phyloP scores from a whole-genome alignment of 2,113 vertebrate species.

The Mohoua ochrocephala region DNA sequence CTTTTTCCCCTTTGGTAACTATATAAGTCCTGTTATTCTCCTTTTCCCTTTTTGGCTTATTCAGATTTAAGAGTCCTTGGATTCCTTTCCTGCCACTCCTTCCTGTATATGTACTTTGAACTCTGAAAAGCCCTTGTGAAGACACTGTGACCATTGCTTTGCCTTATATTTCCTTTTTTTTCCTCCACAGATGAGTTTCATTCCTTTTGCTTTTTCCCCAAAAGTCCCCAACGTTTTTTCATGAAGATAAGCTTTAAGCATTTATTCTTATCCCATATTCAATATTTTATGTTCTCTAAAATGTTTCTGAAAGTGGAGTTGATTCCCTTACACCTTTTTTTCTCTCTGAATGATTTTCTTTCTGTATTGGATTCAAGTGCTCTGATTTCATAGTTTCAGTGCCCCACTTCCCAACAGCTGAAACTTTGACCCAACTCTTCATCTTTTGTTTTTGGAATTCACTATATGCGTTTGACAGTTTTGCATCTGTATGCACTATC shows the following conservation, averaged over 20 bases:
- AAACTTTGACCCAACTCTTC: neutral
- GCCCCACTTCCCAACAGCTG: neutral
- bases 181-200: neutral
- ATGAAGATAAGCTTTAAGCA: neutral
- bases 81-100: constrained; percentile 32
- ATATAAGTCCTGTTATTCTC: neutral
- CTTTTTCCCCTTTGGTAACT: neutral
- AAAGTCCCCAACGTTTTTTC: neutral
- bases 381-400: neutral
- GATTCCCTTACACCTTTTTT: neutral
- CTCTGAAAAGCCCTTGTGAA: constrained; percentile 4
- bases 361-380: neutral
- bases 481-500: neutral
- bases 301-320: neutral
- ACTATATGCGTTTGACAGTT: neutral
- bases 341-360: neutral
- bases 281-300: neutral
- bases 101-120: constrained; percentile 17
- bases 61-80: neutral
- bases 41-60: neutral
- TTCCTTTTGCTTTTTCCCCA: neutral
- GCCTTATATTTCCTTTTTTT: neutral
- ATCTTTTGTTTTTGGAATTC: neutral
- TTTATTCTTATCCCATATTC: neutral
- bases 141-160: neutral